Percentiles rank a stretch among this genome's conserved stretches.
Evolutionary conservation across 2,113 vertebrate species (phyloP).

Genomic region (Odontesthes bonariensis): DNA sequence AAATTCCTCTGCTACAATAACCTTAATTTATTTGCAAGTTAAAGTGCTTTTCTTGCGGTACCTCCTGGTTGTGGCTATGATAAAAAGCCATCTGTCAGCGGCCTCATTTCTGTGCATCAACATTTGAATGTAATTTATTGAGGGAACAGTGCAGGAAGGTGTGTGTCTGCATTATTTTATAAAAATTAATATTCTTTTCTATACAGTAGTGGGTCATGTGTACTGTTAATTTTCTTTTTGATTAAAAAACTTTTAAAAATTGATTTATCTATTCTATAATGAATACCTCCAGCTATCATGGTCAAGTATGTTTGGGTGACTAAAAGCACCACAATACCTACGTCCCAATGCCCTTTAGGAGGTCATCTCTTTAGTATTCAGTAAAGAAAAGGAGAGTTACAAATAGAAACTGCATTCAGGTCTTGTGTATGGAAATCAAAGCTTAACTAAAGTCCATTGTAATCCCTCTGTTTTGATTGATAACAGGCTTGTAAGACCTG

Average conservation of each 20-base stretch:
- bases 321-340: neutral
- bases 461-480: conserved; percentile 56
- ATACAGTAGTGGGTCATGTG: too few species aligned
- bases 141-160: too few species aligned
- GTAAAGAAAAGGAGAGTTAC: neutral
- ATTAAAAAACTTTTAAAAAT: too few species aligned
- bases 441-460: conserved; percentile 53
- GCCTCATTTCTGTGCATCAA: neutral
- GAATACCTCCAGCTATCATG: too few species aligned
- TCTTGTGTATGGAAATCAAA: conserved; percentile 50
- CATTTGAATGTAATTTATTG: neutral
- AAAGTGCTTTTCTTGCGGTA: neutral
- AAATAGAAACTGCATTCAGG: conserved; percentile 36
- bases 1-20: neutral
- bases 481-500: conserved; percentile 33
- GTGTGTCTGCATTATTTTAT: too few species aligned
- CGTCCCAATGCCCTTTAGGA: conserved; percentile 19
- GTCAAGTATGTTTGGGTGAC: neutral
- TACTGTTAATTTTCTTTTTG: too few species aligned
- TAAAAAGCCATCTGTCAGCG: neutral
- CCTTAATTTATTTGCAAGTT: neutral
- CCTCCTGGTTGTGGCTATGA: neutral
- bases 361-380: conserved; percentile 11
- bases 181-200: too few species aligned
- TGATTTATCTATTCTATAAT: too few species aligned